phyloP scores from a whole-genome alignment of 2,888 invertebrate genomes.

The Acleris holmiana region DNA sequence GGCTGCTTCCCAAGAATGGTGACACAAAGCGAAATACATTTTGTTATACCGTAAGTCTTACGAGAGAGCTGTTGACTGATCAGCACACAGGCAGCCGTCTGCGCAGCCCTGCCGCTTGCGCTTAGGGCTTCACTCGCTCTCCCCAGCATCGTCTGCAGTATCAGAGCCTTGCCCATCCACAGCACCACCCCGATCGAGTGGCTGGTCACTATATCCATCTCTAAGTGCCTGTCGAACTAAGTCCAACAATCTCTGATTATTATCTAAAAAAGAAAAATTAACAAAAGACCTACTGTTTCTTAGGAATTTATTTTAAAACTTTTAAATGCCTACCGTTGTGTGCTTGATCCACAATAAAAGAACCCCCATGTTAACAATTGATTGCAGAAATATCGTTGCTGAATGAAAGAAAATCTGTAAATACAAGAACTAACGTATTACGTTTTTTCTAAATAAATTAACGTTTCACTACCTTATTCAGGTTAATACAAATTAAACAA shows the following conservation, averaged over 20 bases:
- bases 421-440: neutral
- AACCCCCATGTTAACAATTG: slow-evolving; percentile 41
- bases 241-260: neutral
- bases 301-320: neutral
- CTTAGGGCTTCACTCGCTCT: slow-evolving; percentile 9
- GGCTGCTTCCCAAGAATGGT: too few relatives aligned
- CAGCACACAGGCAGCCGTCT: slow-evolving; percentile 1
- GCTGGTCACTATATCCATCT: slow-evolving; percentile 2
- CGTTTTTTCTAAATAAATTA: too few relatives aligned
- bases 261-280: too few relatives aligned
- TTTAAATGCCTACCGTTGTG: slow-evolving; percentile 25
- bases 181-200: slow-evolving; percentile 4
- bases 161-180: slow-evolving; percentile 12
- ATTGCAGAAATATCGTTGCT: slow-evolving; percentile 42
- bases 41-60: neutral
- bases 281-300: too few relatives aligned
- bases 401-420: slow-evolving; percentile 46
- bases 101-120: slow-evolving; percentile 8
- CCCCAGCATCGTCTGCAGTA: slow-evolving; percentile 7
- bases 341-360: slow-evolving; percentile 37
- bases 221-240: neutral
- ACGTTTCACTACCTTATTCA: neutral
- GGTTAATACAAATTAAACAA: neutral
- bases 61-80: neutral
- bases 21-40: too few relatives aligned